These are phyloP conservation scores for Aphodius sticticus DNA, from an alignment of 2,888 invertebrate genomes.

Conservation along the genomic window DNA sequence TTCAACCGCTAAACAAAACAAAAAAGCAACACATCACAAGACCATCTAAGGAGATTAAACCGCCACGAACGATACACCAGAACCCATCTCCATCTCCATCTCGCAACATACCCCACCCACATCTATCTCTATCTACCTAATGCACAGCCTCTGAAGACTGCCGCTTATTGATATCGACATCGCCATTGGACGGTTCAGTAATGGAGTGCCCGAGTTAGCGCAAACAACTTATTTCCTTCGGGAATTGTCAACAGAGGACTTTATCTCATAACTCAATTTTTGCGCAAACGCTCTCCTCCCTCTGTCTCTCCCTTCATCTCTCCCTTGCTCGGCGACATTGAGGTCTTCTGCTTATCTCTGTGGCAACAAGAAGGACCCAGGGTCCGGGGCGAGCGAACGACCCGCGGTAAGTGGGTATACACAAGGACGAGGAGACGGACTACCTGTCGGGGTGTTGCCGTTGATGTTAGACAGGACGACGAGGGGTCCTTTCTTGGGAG, in stretches of 20 bases:
- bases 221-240: slow-evolving; percentile 61
- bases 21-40: neutral
- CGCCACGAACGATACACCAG: neutral
- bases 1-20: neutral
- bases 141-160: neutral
- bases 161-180: slow-evolving; percentile 34
- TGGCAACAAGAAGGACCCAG: neutral
- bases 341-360: neutral
- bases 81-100: neutral
- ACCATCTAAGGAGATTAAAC: neutral
- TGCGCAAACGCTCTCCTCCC: slow-evolving; percentile 44
- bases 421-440: neutral
- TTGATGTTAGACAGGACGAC: neutral
- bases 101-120: neutral
- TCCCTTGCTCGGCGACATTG: neutral
- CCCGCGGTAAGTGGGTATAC: neutral
- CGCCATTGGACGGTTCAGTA: slow-evolving; percentile 27
- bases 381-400: neutral
- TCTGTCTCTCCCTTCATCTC: neutral
- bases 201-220: slow-evolving; percentile 47
- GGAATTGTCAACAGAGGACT: slow-evolving; percentile 60
- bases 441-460: neutral
- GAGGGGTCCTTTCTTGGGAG: neutral
- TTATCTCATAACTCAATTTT: slow-evolving; percentile 61
- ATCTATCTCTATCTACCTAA: neutral